These are phyloP conservation scores for Brachionus paranguensis DNA, from an alignment of 1,140 invertebrate genomes.

Conservation along the genomic window DNA sequence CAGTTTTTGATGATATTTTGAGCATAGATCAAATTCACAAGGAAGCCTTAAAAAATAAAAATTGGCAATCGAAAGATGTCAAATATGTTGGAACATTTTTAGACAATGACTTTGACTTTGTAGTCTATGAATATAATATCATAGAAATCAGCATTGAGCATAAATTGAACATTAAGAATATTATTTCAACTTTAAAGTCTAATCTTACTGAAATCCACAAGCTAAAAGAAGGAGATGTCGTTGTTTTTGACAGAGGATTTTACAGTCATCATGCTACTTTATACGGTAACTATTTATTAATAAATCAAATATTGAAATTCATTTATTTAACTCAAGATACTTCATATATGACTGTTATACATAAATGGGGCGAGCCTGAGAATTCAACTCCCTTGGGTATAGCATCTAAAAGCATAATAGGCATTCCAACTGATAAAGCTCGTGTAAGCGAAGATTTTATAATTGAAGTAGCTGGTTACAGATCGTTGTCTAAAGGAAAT, in stretches of 20 bases:
- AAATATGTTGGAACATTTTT: background rate
- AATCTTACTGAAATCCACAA: background rate
- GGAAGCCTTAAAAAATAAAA: background rate
- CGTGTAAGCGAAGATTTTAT: constrained; percentile 21
- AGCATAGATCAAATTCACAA: background rate
- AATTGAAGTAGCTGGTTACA: constrained; percentile 13
- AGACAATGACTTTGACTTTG: background rate
- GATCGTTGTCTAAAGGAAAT: background rate
- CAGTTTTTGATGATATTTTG: background rate
- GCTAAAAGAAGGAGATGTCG: background rate
- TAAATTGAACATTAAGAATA: background rate
- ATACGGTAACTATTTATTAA: background rate
- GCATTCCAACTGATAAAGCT: constrained; percentile 25
- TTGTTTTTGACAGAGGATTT: background rate
- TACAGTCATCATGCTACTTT: constrained; percentile 26
- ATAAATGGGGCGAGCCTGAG: constrained; percentile 10
- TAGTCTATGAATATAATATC: background rate
- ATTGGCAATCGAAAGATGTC: background rate
- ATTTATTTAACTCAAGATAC: background rate
- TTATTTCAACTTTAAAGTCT: background rate
- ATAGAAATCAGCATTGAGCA: background rate
- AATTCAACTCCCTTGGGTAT: background rate
- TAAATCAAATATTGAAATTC: too few relatives aligned
- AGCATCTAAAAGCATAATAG: background rate
- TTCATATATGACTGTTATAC: background rate